phyloP scores from a whole-genome alignment of 1,140 invertebrate species.

The Theocolax elegans region DNA sequence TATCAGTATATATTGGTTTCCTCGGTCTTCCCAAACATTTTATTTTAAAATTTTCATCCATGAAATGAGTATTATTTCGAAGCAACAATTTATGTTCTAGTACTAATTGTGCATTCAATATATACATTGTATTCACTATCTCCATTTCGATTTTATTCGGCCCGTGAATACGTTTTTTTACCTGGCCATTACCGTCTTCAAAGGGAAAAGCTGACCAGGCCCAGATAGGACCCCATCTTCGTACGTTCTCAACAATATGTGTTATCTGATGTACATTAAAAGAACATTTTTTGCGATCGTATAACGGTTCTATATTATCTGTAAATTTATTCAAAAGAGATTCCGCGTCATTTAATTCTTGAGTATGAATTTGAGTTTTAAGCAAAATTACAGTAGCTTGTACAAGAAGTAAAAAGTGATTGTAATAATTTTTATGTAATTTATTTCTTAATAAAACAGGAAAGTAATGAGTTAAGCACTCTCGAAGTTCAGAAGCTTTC shows the following conservation, averaged over 20 bases:
- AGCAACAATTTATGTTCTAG: too few species aligned
- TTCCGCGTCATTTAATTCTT: constrained; percentile 16
- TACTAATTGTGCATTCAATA: too few species aligned
- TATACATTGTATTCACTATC: too few species aligned
- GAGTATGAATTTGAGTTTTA: constrained; percentile 8
- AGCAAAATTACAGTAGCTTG: constrained; percentile 16
- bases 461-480: constrained; percentile 24
- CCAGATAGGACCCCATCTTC: constrained; percentile 31
- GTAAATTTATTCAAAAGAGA: constrained; percentile 3
- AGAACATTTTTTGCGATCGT: constrained; percentile 18
- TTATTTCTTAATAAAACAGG: constrained; percentile 29
- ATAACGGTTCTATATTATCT: too few species aligned
- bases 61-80: too few species aligned
- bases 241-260: constrained; percentile 22
- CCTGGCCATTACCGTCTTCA: neutral
- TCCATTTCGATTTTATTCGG: too few species aligned
- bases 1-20: too few species aligned
- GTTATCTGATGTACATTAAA: constrained; percentile 35
- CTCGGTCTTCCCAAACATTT: too few species aligned
- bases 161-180: neutral
- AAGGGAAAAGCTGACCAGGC: constrained; percentile 34
- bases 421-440: constrained; percentile 23
- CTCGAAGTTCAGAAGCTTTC: constrained; percentile 30
- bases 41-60: too few species aligned
- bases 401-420: constrained; percentile 35